Base-by-base conservation (phyloP, 2,888 invertebrate genomes). In the Lissonota sp. region DNA sequence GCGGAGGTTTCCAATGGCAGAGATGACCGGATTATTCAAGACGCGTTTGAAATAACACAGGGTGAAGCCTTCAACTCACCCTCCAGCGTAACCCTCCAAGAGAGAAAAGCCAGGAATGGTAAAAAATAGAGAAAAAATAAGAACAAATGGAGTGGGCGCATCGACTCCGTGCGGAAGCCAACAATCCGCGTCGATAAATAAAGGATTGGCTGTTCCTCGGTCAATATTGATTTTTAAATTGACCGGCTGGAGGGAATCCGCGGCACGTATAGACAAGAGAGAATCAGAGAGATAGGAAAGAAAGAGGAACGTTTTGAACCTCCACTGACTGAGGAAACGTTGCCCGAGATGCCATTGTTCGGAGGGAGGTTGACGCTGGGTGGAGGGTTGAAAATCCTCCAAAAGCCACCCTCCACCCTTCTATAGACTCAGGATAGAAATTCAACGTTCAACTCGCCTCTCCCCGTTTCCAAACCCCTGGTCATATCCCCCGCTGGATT, bases 221-320 rank as follows among this genome's bases (percentile, higher is more conserved):
- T 92, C 91, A 92, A 92, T 92, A 92, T 92, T 92, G 92, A 92
- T 92, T 92, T 91, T 91, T 90, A 92, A 92, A 92, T 92, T 92
- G 92, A 92, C 92, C 92, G 89, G 86, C 87, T 89, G 90, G 90
- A 90, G 83, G 86, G 89, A 90, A 90, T 91, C 88, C 90, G 89
- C 90, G 89, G 78, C 53, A 58, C 51, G 51, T 74, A 64, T 64
- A 69, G 51, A 70, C 57, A 55, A 40, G 10, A 26, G 58, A n/a
- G 26, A 26, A 26, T 26, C 26, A 26, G n/a, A n/a, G n/a, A n/a
- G n/a, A n/a, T n/a, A 26, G 26, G 26, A 26, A 26, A 66, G 16
- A 46, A 44, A 69, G 55, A 53, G 62, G 63, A 49, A 58, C 26
- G 40, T 67, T 75, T 67, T 14, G 60, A 14, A 14, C 66, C 66